Evolutionary conservation across 2,797 vertebrate genomes (phyloP), one percentile per base, ranked within the genome.

Genomic region (Tenualosa ilisha): DNA sequence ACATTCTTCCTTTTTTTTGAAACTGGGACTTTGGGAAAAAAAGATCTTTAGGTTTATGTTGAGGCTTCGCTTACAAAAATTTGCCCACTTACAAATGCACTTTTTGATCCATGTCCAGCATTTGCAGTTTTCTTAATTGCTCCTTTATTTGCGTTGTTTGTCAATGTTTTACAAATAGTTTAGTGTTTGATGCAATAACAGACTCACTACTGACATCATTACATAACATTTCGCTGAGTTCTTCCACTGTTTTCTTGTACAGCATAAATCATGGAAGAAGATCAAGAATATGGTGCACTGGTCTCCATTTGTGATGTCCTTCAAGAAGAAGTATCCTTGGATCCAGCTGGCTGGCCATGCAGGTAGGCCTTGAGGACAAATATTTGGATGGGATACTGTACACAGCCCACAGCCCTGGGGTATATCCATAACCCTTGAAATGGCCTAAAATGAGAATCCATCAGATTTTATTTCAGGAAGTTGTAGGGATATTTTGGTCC

Each of bases 261-360:
- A 99, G 98, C 97, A 97, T 95, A 99, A 98, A 90, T 99, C 98
- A 92, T 99, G 98, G 98, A 96, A 97, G 93, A 99, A 99, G 94
- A 99, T 99, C 92, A 99, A 99, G 91, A 99, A 98, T 94, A 98
- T 99, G 97, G 97, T 99, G 89, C 97, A 99, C 88, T 99, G 98
- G 98, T 99, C 98, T 0, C 98, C 98, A 0, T 99, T 99, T 86
- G 97, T 99, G 85, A 99, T 99, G 97, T 99, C 98, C 92, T 99
- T 99, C 96, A 99, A 99, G 95, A 99, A 99, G 95, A 99, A 99
- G 89, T 99, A 99, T 89, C 98, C 98, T 86, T 99, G 98, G 98
- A 97, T 99, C 91, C 98, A 99, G 93, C 95, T 99, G 93, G 98
- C 98, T 0, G 98, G 98, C 31, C 98, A 99, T 0, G 98, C 98